A percentile compares a stretch with the other conserved stretches of the same genome.
Conservation (phyloP, 2,888 invertebrate genomes). For the Drosophila mayaguana region DNA sequence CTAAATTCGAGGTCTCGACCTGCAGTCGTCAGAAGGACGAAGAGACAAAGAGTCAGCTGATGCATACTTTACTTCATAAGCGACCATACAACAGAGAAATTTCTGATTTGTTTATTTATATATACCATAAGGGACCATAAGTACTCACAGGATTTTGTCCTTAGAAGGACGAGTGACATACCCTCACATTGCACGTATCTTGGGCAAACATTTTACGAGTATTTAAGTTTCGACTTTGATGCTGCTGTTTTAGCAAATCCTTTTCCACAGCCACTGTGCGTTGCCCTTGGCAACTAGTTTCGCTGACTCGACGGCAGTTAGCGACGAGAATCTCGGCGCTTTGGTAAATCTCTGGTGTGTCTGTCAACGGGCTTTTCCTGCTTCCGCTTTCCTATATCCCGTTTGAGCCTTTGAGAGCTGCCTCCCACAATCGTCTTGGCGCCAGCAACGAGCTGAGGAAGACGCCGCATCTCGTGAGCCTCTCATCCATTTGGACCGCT, state of each 20-base stretch:
- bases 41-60: no score
- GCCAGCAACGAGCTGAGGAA: constrained; percentile 9
- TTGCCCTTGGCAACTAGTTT: constrained; percentile 44
- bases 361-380: constrained; percentile 12
- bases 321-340: constrained; percentile 28
- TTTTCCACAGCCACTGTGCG: not conserved
- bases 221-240: constrained; percentile 12
- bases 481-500: constrained; percentile 21
- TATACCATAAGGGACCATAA: not conserved
- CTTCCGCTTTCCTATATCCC: constrained; percentile 32
- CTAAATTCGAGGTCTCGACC: no score
- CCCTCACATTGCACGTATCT: not conserved
- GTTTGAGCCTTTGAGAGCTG: constrained; percentile 17
- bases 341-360: constrained; percentile 34
- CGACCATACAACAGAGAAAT: no score
- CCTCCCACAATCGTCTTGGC: constrained; percentile 23
- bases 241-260: constrained; percentile 5
- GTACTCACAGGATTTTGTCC: not conserved
- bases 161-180: not conserved
- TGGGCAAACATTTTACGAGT: not conserved
- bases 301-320: constrained; percentile 45
- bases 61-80: no score
- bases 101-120: no score
- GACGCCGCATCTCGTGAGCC: not conserved
- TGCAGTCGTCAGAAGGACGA: no score